phyloP scores from a whole-genome alignment of 2,797 vertebrate genomes.

The Xenopus petersii region DNA sequence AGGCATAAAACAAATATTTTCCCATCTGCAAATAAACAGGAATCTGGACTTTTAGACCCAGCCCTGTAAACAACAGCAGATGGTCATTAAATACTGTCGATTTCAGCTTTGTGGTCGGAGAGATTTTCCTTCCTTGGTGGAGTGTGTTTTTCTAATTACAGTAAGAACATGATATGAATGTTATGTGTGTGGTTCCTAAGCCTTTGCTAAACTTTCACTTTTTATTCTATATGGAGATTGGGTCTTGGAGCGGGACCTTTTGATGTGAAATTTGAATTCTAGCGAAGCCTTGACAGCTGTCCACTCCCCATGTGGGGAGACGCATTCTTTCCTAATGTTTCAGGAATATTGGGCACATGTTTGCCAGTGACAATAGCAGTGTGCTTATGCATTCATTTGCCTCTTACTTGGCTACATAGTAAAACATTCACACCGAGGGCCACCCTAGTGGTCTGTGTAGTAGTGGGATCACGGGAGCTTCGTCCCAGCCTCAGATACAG shows the following conservation, averaged over 20 bases:
- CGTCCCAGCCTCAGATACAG: slow-evolving; percentile 65
- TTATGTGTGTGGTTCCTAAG: slow-evolving; percentile 8
- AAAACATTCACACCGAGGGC: slow-evolving; percentile 66
- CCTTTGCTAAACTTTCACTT: slow-evolving; percentile 54
- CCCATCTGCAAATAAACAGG: not conserved
- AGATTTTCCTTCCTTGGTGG: slow-evolving; percentile 4
- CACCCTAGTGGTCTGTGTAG: slow-evolving; percentile 57
- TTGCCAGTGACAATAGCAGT: slow-evolving; percentile 72
- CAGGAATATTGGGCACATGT: slow-evolving; percentile 68
- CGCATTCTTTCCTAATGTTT: slow-evolving; percentile 68
- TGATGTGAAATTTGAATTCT: slow-evolving; percentile 70
- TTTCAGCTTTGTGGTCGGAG: slow-evolving; percentile 17
- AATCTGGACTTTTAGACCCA: not conserved
- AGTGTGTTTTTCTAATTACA: slow-evolving; percentile 18
- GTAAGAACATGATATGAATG: slow-evolving; percentile 30
- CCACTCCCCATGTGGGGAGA: slow-evolving; percentile 71
- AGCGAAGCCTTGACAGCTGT: slow-evolving; percentile 68
- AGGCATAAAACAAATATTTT: no score
- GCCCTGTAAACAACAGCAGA: slow-evolving; percentile 21
- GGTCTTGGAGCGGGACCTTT: slow-evolving; percentile 59
- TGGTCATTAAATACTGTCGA: slow-evolving; percentile 37
- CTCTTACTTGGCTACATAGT: slow-evolving; percentile 65
- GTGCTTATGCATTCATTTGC: slow-evolving; percentile 69
- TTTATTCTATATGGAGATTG: slow-evolving; percentile 60
- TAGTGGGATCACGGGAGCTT: slow-evolving; percentile 60